These are phyloP conservation scores for Oenanthe melanoleuca DNA, from an alignment of 2,113 vertebrate species.

Conservation along the genomic window DNA sequence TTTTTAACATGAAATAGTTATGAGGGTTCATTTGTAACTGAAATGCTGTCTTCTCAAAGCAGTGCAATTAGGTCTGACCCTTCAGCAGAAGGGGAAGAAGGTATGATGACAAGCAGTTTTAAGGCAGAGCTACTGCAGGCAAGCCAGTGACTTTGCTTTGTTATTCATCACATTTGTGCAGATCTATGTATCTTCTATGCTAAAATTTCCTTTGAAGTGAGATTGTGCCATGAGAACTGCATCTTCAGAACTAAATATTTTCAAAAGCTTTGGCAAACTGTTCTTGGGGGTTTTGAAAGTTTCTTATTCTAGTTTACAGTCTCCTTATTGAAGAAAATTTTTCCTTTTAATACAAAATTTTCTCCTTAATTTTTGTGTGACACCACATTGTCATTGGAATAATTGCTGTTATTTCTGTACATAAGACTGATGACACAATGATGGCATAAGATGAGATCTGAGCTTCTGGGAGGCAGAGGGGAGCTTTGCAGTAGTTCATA, in stretches of 20 bases:
- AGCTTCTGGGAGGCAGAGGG: neutral
- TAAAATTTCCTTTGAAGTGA: neutral
- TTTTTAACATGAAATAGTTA: constrained; percentile 31
- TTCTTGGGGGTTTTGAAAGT: neutral
- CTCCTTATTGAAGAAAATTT: neutral
- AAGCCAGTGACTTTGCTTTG: neutral
- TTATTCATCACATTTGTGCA: neutral
- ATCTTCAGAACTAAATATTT: neutral
- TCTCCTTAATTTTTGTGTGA: neutral
- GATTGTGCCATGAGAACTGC: neutral
- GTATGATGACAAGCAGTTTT: fast-evolving
- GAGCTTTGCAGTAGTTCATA: neutral
- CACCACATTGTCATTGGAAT: neutral
- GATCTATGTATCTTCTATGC: neutral
- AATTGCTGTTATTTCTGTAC: neutral
- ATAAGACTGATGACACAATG: neutral
- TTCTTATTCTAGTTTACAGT: neutral
- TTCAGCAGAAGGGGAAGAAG: neutral
- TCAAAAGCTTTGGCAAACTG: neutral
- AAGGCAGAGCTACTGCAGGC: neutral
- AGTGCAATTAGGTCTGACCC: neutral
- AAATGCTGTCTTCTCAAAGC: constrained; percentile 6
- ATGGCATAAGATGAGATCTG: neutral
- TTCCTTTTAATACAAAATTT: neutral
- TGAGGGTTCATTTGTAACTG: neutral